Conservation (phyloP, 1,140 invertebrate species). For the Telenomus remus region DNA sequence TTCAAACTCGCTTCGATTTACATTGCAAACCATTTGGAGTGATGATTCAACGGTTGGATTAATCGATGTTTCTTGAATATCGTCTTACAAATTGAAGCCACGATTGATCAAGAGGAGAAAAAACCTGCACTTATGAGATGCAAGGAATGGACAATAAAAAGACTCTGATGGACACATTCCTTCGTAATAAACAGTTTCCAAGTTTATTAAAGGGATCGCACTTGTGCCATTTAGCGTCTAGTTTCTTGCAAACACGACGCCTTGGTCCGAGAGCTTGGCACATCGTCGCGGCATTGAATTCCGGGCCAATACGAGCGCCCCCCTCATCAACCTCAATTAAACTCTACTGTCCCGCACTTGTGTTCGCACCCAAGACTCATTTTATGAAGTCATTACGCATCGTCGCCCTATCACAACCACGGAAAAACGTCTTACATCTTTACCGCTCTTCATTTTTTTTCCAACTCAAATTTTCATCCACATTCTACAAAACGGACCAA, state of each 20-base stretch:
- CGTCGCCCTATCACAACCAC: constrained; percentile 56
- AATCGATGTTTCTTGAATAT: not conserved
- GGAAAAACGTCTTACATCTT: constrained; percentile 33
- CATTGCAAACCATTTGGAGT: constrained; percentile 20
- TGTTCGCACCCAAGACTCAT: constrained; percentile 70
- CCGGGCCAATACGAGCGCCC: constrained; percentile 75
- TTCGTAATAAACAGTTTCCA: constrained; percentile 13
- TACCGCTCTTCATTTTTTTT: constrained; percentile 9
- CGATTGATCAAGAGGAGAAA: not conserved
- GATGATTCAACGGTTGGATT: constrained; percentile 16
- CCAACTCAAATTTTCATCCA: too few species aligned
- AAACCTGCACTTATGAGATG: not conserved
- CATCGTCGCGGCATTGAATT: constrained; percentile 75
- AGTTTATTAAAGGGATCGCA: constrained; percentile 37
- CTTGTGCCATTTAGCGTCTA: constrained; percentile 35
- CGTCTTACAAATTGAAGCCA: not conserved
- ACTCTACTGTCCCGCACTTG: constrained; percentile 72
- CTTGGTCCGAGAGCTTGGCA: constrained; percentile 65
- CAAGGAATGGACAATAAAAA: constrained; percentile 3
- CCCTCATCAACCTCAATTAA: constrained; percentile 77
- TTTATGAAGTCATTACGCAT: constrained; percentile 66
- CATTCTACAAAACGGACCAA: too few species aligned
- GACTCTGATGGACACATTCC: constrained; percentile 1
- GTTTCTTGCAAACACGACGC: constrained; percentile 62
- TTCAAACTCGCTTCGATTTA: constrained; percentile 20